phyloP scores from a whole-genome alignment of 1,140 invertebrate genomes.

The Octopus sinensis region DNA sequence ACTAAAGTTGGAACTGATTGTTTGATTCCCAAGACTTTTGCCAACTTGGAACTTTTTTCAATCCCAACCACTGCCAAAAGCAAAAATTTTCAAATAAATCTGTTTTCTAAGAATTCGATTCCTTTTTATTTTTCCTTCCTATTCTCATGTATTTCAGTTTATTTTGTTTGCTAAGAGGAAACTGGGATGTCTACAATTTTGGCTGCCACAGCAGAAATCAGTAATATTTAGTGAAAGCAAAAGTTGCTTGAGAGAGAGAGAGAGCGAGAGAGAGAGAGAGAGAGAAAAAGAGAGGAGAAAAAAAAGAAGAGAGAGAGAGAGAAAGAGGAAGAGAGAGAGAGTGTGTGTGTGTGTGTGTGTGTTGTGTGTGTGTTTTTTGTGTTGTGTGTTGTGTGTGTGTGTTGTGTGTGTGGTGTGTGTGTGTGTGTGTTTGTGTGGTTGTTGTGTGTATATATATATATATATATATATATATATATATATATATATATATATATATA shows the following conservation, averaged over 20 bases:
- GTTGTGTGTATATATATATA: too few species aligned
- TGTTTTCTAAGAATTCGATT: background rate
- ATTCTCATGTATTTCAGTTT: background rate
- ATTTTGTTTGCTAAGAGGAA: background rate
- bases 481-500: background rate
- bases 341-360: background rate
- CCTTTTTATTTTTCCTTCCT: background rate
- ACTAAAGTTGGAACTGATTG: too few species aligned
- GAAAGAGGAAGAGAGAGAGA: background rate
- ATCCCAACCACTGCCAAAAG: background rate
- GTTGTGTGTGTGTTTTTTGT: background rate
- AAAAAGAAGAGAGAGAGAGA: background rate
- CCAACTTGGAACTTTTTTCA: too few species aligned
- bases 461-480: too few species aligned
- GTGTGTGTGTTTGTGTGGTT: too few species aligned
- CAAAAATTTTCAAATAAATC: background rate
- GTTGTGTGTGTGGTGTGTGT: too few species aligned
- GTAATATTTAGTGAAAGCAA: background rate
- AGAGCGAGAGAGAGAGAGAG: background rate
- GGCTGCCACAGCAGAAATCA: background rate
- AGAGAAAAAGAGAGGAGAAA: background rate
- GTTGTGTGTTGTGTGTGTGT: too few species aligned
- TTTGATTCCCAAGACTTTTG: too few species aligned
- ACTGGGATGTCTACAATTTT: background rate
- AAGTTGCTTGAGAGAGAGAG: background rate